Base-by-base conservation (phyloP, 2,113 vertebrate species). In the Ondatra zibethicus region DNA sequence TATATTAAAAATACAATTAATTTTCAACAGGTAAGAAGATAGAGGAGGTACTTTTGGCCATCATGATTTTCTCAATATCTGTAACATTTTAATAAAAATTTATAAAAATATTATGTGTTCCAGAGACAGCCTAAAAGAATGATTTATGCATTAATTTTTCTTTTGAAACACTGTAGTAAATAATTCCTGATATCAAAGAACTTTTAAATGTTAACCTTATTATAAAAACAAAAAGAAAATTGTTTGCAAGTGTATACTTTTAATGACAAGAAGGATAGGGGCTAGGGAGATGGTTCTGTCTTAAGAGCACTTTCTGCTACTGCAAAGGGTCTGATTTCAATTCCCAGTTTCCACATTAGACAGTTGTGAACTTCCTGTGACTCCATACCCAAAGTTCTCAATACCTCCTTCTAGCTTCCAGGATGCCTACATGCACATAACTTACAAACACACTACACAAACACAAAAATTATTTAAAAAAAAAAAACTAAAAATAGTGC, bases 81-180 rank as follows among this genome's bases (percentile, higher is more conserved):
- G 23, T 0, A 91, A 80, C 39, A 21, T 88, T 76, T 93, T 70
- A 88, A 23, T 90, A 94, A 93, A 88, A 97, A 85, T 81, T 55
- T 73, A 92, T 89, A 55, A 95, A 96, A 92, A 61, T 1, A n/a
- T 65, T 19, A 0, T 7, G 92, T 97, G 10, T 6, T 92, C 65
- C 93, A 96, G 97, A 96, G 68, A 95, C 4, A 78, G 47, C 3
- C 9, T 84, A 95, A 66, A 77, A 97, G 23, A 73, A 97, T 77
- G 17, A 8, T 80, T 33, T 77, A 88, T 72, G 27, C 70, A 89
- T 80, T 89, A 88, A 81, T 7, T 27, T 73, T 94, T 76, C 23
- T 19, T 80, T 17, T 52, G 75, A 96, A 89, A 86, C 25, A 81
- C n/a, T 73, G 1, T 10, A 93, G n/a, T n/a, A 89, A 93, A 86